Percentiles rank a stretch among this genome's conserved stretches.
Evolutionary conservation across 2,888 invertebrate genomes (phyloP).

Genomic region (Melitaea athalia): DNA sequence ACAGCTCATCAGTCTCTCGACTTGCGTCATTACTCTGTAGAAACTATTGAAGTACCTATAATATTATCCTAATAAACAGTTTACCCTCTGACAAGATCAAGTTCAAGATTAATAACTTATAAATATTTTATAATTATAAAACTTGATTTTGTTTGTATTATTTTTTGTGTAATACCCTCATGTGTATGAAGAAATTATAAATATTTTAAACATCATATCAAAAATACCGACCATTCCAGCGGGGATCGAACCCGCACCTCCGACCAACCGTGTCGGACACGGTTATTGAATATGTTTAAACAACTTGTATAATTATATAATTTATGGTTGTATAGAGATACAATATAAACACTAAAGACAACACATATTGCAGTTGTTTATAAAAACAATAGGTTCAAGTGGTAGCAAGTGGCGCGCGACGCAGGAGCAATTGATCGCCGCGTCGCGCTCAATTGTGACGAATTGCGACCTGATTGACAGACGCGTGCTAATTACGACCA

Average conservation of each 20-base stretch:
- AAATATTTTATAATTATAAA: no score
- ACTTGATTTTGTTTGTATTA: no score
- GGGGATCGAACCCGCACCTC: no score
- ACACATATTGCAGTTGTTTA: background rate
- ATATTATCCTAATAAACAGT: background rate
- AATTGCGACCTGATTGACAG: slow-evolving; percentile 42
- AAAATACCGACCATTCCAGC: no score
- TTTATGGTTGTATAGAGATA: no score
- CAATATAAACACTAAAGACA: background rate
- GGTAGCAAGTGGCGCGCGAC: slow-evolving; percentile 18
- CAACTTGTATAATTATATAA: no score
- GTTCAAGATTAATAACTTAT: background rate
- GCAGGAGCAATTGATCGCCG: slow-evolving; percentile 29
- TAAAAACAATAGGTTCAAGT: slow-evolving; percentile 11
- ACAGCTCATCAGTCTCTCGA: background rate
- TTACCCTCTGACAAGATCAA: background rate
- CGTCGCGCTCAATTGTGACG: slow-evolving; percentile 40
- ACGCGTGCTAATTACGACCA: background rate
- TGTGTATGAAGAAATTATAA: no score
- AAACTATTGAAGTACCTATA: background rate
- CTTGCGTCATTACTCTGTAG: background rate
- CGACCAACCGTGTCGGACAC: no score
- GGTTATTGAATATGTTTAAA: no score
- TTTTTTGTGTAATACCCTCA: no score
- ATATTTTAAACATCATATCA: no score